Evolutionary conservation across 2,888 invertebrate species (phyloP).

Genomic region (Lepeophtheirus nordmannii): DNA sequence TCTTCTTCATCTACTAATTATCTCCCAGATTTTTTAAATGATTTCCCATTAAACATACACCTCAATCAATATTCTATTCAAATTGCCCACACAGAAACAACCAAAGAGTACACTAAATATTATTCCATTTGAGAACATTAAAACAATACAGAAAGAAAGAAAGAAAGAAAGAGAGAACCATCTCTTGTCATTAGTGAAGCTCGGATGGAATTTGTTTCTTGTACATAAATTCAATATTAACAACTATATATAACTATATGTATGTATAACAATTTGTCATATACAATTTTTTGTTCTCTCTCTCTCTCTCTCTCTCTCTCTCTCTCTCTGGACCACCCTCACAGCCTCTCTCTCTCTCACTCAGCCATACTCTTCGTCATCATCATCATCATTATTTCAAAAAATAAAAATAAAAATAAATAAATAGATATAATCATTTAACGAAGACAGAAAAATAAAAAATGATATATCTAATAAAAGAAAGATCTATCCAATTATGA

Average conservation of each 20-base stretch:
- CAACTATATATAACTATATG: too few relatives aligned
- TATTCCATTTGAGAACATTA: too few relatives aligned
- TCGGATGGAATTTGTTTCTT: too few relatives aligned
- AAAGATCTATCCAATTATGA: neutral
- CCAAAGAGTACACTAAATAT: neutral
- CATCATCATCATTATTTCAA: neutral
- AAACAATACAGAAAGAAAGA: too few relatives aligned
- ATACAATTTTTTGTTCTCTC: neutral
- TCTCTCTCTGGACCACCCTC: neutral
- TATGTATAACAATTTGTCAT: neutral
- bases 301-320: constrained; percentile 10
- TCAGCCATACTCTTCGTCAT: neutral
- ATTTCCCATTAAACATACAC: too few relatives aligned
- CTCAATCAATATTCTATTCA: neutral
- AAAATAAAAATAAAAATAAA: neutral
- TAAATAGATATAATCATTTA: neutral
- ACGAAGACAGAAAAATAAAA: constrained; percentile 1
- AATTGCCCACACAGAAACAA: neutral
- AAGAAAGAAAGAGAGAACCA: too few relatives aligned
- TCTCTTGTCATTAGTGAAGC: too few relatives aligned
- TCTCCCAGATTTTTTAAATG: too few relatives aligned
- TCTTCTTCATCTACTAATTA: too few relatives aligned
- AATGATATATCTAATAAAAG: neutral
- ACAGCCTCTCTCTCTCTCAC: neutral
- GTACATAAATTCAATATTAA: too few relatives aligned